Evolutionary conservation across 2,113 vertebrate genomes (phyloP), one percentile per base, ranked within the genome.

Genomic region (Tenebrosternarchus preto): DNA sequence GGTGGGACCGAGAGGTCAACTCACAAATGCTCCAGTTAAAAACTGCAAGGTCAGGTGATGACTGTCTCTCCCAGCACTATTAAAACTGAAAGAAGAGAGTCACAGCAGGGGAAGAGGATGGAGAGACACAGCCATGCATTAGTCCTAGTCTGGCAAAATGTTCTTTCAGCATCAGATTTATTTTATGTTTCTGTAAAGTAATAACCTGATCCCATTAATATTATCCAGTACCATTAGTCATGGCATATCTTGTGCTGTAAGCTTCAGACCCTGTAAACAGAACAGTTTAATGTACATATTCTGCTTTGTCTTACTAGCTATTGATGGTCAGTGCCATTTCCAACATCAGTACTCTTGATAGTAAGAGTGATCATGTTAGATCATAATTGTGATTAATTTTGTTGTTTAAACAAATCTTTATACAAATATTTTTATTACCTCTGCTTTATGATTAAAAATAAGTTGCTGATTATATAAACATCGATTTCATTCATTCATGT

Each of bases 1-100:
- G 68, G 50, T 2, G 84, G 83, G 77, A 33, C 59, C 83, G 82
- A 85, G 67, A 86, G 77, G 81, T 80, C 70, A 85, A 84, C 55
- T 33, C 80, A 66, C 82, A 43, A 16, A 66, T 70, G 27, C 17
- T 78, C 86, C 85, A 78, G 83, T 82, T 78, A 83, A 83, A 86
- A 84, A 88, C 85, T n/a, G 9, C 78, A 85, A 80, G 78, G 84
- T 79, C 76, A 83, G 33, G 8, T 9, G 57, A 64, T 24, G 43
- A 55, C 66, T 81, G 81, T 63, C 43, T 56, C 12, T 66, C 4
- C 20, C 56, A 46, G 31, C 12, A 22, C 72, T 56, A 39, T 80
- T 36, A 43, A 27, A 66, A 25, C 16, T 50, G 86, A 80, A 86
- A 83, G 88, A 79, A 55, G 22, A n/a, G 5, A 20, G 22, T 7